Conservation (phyloP, 2,888 invertebrate species). For the Latheticus oryzae region DNA sequence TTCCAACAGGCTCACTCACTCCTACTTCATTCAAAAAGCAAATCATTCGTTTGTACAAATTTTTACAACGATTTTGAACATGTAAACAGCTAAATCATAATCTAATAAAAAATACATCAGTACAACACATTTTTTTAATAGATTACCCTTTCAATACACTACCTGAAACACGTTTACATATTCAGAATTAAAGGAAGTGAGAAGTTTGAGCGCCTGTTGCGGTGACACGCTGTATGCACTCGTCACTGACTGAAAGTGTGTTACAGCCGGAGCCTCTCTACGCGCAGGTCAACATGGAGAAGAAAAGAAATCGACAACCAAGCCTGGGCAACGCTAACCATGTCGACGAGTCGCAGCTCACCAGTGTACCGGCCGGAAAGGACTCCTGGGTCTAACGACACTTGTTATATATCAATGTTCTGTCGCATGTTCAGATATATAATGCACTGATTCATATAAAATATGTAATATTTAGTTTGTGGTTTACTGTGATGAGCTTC, state of each 20-base stretch:
- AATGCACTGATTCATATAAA: slow-evolving; percentile 64
- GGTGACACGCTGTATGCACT: slow-evolving; percentile 32
- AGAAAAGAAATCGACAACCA: slow-evolving; percentile 70
- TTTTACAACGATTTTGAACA: slow-evolving; percentile 34
- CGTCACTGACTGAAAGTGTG: slow-evolving; percentile 44
- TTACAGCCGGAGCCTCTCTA: slow-evolving; percentile 71
- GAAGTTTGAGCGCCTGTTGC: slow-evolving; percentile 31
- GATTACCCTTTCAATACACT: slow-evolving; percentile 10
- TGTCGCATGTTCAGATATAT: slow-evolving; percentile 62
- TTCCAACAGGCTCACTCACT: slow-evolving; percentile 29
- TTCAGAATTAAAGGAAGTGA: slow-evolving; percentile 30
- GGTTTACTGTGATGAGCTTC: slow-evolving; percentile 66
- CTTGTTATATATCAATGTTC: slow-evolving; percentile 63
- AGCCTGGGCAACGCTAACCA: slow-evolving; percentile 61
- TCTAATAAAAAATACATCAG: slow-evolving; percentile 27
- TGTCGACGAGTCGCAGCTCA: slow-evolving; percentile 57
- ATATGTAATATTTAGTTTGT: slow-evolving; percentile 65
- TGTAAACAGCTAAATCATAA: slow-evolving; percentile 23
- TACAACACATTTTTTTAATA: slow-evolving; percentile 35
- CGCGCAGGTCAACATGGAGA: slow-evolving; percentile 75
- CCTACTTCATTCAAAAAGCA: slow-evolving; percentile 16
- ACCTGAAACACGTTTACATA: slow-evolving; percentile 26
- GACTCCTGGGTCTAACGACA: slow-evolving; percentile 65
- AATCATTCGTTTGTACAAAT: slow-evolving; percentile 19
- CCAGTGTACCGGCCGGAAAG: slow-evolving; percentile 61